phyloP scores from a whole-genome alignment of 2,888 invertebrate species.

The Polymixis flavicincta region DNA sequence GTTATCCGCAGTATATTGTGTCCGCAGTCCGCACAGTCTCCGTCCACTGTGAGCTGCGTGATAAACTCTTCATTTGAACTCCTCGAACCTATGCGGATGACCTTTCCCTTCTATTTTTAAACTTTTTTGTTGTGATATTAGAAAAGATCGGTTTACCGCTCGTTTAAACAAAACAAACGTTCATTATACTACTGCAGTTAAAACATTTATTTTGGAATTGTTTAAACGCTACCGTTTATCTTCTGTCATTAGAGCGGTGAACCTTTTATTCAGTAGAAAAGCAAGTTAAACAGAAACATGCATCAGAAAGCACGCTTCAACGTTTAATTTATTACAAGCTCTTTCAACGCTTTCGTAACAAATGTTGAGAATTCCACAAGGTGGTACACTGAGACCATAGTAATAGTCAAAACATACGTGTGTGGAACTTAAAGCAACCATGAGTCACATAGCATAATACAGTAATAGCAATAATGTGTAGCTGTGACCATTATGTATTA shows the following conservation, averaged over 20 bases:
- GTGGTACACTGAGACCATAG: slow-evolving; percentile 8
- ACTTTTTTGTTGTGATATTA: slow-evolving; percentile 49
- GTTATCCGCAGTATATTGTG: slow-evolving; percentile 4
- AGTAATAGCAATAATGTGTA: slow-evolving; percentile 25
- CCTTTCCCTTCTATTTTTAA: slow-evolving; percentile 52
- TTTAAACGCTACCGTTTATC: slow-evolving; percentile 51
- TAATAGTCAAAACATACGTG: slow-evolving; percentile 50
- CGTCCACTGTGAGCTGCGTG: not conserved
- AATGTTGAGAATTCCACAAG: slow-evolving; percentile 24
- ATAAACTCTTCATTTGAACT: slow-evolving; percentile 33
- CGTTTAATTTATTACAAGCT: slow-evolving; percentile 40
- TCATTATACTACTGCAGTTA: slow-evolving; percentile 37
- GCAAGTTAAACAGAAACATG: slow-evolving; percentile 19
- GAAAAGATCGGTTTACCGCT: slow-evolving; percentile 47
- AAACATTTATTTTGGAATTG: slow-evolving; percentile 42
- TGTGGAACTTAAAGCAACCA: slow-evolving; percentile 30
- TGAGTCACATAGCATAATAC: slow-evolving; percentile 43
- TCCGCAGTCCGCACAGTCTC: slow-evolving; percentile 1
- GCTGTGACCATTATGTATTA: slow-evolving; percentile 44
- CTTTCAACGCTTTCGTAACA: slow-evolving; percentile 17
- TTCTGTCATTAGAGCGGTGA: slow-evolving; percentile 33
- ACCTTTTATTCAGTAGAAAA: slow-evolving; percentile 26
- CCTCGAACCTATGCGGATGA: slow-evolving; percentile 34
- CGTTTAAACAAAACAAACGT: slow-evolving; percentile 53
- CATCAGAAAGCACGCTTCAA: slow-evolving; percentile 19